Evolutionary conservation across 2,797 vertebrate species (phyloP).

Genomic region (Pseudochirops corinnae): DNA sequence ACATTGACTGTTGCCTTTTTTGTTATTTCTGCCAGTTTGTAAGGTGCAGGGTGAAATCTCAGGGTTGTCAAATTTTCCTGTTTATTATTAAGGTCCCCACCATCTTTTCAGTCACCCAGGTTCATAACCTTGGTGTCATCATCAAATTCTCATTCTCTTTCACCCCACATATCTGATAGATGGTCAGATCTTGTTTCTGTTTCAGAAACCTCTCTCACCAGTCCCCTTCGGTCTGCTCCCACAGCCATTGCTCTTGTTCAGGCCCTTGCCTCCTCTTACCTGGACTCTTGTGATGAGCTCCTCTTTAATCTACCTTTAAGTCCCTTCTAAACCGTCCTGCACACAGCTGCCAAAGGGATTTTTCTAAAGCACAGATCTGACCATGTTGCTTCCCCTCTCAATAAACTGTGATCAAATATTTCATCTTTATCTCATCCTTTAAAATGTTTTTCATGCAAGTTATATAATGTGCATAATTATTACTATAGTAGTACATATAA

Average conservation of each 20-base stretch:
- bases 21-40: background rate
- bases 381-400: background rate
- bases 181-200: background rate
- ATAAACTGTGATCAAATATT: background rate
- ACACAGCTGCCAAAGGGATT: background rate
- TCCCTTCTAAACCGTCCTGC: background rate
- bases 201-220: background rate
- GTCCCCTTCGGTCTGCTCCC: background rate
- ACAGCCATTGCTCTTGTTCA: background rate
- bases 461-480: background rate
- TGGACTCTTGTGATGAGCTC: background rate
- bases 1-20: background rate
- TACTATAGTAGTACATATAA: background rate
- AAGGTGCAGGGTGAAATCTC: background rate
- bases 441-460: background rate
- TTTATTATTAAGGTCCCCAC: background rate
- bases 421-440: background rate
- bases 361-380: background rate
- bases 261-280: background rate
- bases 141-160: background rate
- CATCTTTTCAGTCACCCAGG: background rate
- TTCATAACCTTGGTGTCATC: background rate
- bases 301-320: background rate
- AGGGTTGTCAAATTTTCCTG: background rate
- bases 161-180: background rate